Base-by-base conservation (phyloP, 2,113 vertebrate genomes). In the Halcyon senegalensis region DNA sequence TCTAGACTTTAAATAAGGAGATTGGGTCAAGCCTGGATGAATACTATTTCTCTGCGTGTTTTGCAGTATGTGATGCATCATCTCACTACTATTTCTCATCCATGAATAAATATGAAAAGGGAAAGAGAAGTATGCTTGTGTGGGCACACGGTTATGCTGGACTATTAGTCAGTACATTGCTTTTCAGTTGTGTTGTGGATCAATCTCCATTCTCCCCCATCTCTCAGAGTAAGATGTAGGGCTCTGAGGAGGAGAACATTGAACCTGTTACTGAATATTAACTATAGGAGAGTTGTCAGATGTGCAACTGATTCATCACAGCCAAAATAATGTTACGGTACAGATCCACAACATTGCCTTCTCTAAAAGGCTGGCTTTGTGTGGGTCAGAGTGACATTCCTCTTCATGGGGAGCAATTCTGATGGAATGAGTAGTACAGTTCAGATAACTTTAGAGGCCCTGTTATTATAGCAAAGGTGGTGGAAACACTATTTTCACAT, bases 341-440 rank as follows among this genome's bases (percentile, higher is more conserved):
- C 17, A 23, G 39, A 46, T 90, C 4, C 10, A 16, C 41, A 76
- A 11, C 39, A 24, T 27, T 62, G 53, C 69, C 90, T 10, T 90
- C 63, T 79, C 1, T 67, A 17, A 56, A 84, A 35, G n/a, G 17
- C 53, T 63, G 25, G 17, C 51, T 84, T 53, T 86, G 27, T 41
- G 77, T 76, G 75, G 77, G 89, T 73, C 89, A 95, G 44, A 68
- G 63, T 28, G 48, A 81, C n/a, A 39, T 84, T 93, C 18, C 62
- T 83, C 44, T 77, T 91, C 66, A 41, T 21, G 83, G 70, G 93
- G 86, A 91, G 56, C 63, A 87, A 46, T 94, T 97, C 69, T 84
- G 48, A 67, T 74, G 10, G 93, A 89, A 56, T 83, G 20, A 76
- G 30, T 89, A 59, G 66, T 83, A 59, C 50, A 75, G 25, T 83